phyloP scores from a whole-genome alignment of 2,113 vertebrate species.

The Girardinichthys multiradiatus region DNA sequence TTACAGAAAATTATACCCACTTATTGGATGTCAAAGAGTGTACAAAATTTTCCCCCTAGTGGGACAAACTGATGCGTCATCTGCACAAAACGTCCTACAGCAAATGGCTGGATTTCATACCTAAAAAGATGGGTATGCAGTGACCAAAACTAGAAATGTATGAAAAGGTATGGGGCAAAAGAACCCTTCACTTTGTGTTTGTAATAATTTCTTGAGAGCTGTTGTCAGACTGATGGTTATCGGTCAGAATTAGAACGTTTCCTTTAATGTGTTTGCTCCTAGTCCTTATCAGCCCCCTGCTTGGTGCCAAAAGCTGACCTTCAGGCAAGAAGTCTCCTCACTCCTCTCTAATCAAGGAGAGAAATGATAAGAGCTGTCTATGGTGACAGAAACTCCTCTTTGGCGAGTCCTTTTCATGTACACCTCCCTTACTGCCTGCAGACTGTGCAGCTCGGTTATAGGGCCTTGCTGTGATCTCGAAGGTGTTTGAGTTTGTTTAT shows the following conservation, averaged over 20 bases:
- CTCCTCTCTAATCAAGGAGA: slow-evolving; percentile 67
- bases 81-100: neutral
- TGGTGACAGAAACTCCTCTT: slow-evolving; percentile 57
- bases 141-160: neutral
- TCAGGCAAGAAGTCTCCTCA: slow-evolving; percentile 57
- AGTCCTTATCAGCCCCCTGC: slow-evolving; percentile 62
- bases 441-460: slow-evolving; percentile 23
- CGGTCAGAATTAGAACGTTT: slow-evolving; percentile 22
- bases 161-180: neutral
- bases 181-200: neutral
- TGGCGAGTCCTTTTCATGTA: slow-evolving; percentile 4
- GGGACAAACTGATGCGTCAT: neutral
- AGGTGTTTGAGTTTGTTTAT: no score
- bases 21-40: no score
- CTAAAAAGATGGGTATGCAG: neutral
- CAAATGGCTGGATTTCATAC: no score
- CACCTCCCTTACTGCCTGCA: slow-evolving; percentile 24
- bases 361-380: slow-evolving; percentile 64
- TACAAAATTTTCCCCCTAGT: no score
- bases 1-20: no score
- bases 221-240: slow-evolving; percentile 9
- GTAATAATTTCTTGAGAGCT: slow-evolving; percentile 10
- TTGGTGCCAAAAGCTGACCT: slow-evolving; percentile 67
- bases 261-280: slow-evolving; percentile 27
- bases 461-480: no score